Conservation (phyloP, 2,113 vertebrate genomes). For the Gymnorhina tibicen region DNA sequence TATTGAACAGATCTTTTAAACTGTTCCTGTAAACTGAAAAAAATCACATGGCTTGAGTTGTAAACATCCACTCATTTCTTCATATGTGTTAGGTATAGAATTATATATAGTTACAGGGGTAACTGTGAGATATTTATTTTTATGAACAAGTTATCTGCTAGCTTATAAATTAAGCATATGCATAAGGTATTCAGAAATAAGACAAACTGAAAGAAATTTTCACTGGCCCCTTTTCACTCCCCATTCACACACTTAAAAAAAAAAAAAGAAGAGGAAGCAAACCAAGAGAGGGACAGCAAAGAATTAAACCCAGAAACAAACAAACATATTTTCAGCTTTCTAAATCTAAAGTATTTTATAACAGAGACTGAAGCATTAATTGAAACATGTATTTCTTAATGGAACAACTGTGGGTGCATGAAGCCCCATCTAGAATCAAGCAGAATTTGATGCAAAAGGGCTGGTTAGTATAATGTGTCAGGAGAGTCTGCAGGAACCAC, state of each 20-base stretch:
- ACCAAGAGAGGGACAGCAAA: background rate
- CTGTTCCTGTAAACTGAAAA: background rate
- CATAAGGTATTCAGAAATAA: background rate
- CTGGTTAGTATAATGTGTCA: background rate
- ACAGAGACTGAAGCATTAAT: background rate
- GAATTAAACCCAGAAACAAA: background rate
- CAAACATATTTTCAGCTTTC: background rate
- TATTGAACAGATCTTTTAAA: constrained; percentile 31
- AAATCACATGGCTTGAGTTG: background rate
- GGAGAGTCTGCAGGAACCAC: background rate
- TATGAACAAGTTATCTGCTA: background rate
- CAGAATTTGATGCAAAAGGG: background rate
- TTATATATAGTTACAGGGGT: background rate
- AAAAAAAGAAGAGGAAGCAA: background rate
- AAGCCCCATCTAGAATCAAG: background rate
- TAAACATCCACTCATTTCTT: background rate
- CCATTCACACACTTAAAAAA: background rate
- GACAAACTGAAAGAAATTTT: background rate
- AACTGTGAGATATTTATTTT: background rate
- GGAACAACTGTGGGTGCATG: background rate
- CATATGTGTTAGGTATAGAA: background rate
- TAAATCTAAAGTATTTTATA: background rate
- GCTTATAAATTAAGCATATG: background rate
- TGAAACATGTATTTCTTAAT: background rate
- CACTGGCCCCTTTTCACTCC: background rate